A percentile compares a stretch with the other conserved stretches of the same genome.
Conservation (phyloP, 2,113 vertebrate species). For the Leptosomus discolor region DNA sequence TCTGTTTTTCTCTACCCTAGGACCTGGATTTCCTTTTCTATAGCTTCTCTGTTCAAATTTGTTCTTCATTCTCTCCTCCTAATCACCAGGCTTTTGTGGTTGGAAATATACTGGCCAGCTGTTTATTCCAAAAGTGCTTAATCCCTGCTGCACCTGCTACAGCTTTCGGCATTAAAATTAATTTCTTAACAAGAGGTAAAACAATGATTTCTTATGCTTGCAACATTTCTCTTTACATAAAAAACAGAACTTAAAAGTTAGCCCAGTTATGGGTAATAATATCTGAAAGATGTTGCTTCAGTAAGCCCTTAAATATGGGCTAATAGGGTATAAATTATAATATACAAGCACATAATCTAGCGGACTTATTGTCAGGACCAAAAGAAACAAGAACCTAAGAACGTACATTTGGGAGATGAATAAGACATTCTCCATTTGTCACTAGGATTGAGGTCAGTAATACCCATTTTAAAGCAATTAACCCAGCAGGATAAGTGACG, state of each 20-base stretch:
- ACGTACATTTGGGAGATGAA: constrained; percentile 46
- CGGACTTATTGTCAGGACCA: neutral
- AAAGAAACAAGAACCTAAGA: constrained; percentile 47
- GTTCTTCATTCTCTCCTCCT: neutral
- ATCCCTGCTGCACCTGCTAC: constrained; percentile 17
- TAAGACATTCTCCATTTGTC: constrained; percentile 23
- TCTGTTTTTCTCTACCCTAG: neutral
- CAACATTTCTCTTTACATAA: neutral
- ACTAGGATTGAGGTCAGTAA: constrained; percentile 58
- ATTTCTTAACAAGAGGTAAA: neutral
- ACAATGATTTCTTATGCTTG: neutral
- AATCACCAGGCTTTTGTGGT: neutral
- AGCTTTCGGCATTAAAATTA: constrained; percentile 3
- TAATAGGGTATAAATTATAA: constrained; percentile 22
- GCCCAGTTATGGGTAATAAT: neutral
- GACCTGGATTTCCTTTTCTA: neutral
- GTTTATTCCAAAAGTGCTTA: constrained; percentile 28
- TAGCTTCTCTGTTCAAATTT: neutral
- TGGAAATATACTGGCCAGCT: neutral
- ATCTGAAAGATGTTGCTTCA: neutral
- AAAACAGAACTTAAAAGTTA: neutral
- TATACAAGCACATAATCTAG: constrained; percentile 30
- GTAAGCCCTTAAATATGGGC: neutral
- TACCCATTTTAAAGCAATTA: constrained; percentile 62
- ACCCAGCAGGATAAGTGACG: constrained; percentile 35